Conservation (phyloP, 2,888 invertebrate species). For the Trissonchulus latispiculum region DNA sequence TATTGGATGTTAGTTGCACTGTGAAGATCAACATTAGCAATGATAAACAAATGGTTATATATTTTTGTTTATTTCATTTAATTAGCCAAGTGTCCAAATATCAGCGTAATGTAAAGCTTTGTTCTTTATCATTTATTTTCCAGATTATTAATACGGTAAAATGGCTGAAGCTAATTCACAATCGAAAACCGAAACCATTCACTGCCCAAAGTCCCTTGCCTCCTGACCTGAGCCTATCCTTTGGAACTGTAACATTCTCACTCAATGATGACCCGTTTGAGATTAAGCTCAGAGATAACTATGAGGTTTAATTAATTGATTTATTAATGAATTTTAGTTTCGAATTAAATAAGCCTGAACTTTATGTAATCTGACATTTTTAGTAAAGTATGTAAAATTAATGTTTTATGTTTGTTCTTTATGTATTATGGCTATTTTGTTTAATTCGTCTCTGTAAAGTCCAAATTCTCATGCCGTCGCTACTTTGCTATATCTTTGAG, state of each 20-base stretch:
- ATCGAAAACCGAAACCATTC: slow-evolving; percentile 56
- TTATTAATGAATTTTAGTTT: too few relatives aligned
- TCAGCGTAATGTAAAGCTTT: slow-evolving; percentile 2
- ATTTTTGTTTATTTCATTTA: not conserved
- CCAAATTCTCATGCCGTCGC: too few relatives aligned
- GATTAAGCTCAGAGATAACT: slow-evolving; percentile 86
- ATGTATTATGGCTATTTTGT: too few relatives aligned
- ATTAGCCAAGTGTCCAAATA: not conserved
- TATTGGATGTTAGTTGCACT: not conserved
- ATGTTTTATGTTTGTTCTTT: too few relatives aligned
- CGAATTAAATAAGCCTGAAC: too few relatives aligned
- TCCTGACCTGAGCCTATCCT: slow-evolving; percentile 76
- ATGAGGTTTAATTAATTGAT: too few relatives aligned
- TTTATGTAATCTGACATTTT: too few relatives aligned
- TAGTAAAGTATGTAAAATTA: too few relatives aligned
- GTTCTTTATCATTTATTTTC: slow-evolving; percentile 18
- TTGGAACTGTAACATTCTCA: slow-evolving; percentile 74
- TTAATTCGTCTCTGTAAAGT: too few relatives aligned
- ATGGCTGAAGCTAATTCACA: slow-evolving; percentile 80
- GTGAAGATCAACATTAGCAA: not conserved
- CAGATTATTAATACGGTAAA: slow-evolving; percentile 69
- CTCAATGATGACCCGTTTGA: slow-evolving; percentile 97
- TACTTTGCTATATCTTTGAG: too few relatives aligned
- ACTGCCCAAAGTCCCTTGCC: slow-evolving; percentile 64
- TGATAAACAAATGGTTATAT: not conserved